Conservation (phyloP, 2,888 invertebrate species). For the Morpho helenor region DNA sequence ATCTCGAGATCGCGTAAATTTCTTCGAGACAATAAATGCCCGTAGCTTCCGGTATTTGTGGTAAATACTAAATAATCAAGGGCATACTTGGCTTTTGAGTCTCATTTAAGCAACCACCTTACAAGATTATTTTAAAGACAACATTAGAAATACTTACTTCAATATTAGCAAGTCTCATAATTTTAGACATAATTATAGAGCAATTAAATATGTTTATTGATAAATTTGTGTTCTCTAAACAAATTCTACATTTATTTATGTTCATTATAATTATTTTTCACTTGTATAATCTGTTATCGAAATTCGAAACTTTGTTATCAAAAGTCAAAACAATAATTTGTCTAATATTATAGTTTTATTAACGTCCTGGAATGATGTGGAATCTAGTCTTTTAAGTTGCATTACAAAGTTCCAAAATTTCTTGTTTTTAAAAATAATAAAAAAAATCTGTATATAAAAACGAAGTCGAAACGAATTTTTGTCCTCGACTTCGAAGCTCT, state of each 20-base stretch:
- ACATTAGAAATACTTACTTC: slow-evolving; percentile 39
- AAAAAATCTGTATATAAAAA: too few species aligned
- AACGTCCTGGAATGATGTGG: too few species aligned
- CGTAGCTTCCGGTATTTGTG: not conserved
- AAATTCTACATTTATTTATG: slow-evolving; percentile 50
- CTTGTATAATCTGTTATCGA: too few species aligned
- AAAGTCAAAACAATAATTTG: too few species aligned
- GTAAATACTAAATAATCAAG: not conserved
- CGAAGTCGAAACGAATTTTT: too few species aligned
- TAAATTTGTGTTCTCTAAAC: slow-evolving; percentile 38
- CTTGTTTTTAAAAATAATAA: too few species aligned
- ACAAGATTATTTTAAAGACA: not conserved
- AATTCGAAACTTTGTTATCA: too few species aligned
- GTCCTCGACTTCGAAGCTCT: too few species aligned
- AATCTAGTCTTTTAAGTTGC: too few species aligned
- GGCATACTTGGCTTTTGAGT: not conserved
- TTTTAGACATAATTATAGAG: slow-evolving; percentile 44
- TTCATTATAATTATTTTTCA: slow-evolving; percentile 15
- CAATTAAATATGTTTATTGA: slow-evolving; percentile 45
- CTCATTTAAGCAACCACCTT: not conserved
- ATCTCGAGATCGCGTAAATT: not conserved
- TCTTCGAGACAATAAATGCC: not conserved
- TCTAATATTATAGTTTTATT: too few species aligned
- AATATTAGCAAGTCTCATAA: slow-evolving; percentile 54
- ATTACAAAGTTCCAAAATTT: too few species aligned